Percentiles rank a stretch among this genome's conserved stretches.
Conservation (phyloP, 2,113 vertebrate genomes). For the Ammodytes dubius region DNA sequence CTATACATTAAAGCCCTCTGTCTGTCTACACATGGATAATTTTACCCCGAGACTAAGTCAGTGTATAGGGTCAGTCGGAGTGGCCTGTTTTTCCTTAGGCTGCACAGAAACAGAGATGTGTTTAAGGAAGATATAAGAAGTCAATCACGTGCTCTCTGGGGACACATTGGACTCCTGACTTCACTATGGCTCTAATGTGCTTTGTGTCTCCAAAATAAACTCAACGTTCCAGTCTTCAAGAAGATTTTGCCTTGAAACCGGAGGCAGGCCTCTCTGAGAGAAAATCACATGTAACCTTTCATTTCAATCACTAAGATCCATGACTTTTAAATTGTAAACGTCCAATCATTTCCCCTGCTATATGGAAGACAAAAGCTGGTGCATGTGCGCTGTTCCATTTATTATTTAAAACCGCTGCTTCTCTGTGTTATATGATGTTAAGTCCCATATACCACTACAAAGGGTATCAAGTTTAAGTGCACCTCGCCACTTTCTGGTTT, state of each 20-base stretch:
- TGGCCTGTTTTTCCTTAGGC: constrained; percentile 40
- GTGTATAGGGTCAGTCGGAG: constrained; percentile 18
- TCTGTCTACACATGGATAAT: constrained; percentile 36
- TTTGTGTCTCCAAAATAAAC: constrained; percentile 43
- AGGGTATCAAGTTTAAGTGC: background rate
- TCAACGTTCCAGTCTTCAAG: background rate
- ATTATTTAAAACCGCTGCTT: constrained; percentile 9
- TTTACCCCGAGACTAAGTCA: constrained; percentile 30
- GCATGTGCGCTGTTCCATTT: constrained; percentile 27
- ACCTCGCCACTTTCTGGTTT: background rate
- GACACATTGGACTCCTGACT: constrained; percentile 43
- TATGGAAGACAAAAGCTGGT: background rate
- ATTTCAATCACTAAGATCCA: no score
- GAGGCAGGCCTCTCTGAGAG: no score
- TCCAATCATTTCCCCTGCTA: no score
- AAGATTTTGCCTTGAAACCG: no score
- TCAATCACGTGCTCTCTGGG: constrained; percentile 4
- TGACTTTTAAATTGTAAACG: no score
- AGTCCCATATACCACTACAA: background rate
- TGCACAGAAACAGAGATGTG: constrained; percentile 30
- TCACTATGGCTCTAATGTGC: constrained; percentile 33
- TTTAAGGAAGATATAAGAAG: constrained; percentile 26
- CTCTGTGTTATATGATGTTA: background rate
- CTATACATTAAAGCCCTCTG: constrained; percentile 30
- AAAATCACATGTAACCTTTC: no score